Conservation (phyloP, 1,140 invertebrate species). For the Diachasmimorpha longicaudata region DNA sequence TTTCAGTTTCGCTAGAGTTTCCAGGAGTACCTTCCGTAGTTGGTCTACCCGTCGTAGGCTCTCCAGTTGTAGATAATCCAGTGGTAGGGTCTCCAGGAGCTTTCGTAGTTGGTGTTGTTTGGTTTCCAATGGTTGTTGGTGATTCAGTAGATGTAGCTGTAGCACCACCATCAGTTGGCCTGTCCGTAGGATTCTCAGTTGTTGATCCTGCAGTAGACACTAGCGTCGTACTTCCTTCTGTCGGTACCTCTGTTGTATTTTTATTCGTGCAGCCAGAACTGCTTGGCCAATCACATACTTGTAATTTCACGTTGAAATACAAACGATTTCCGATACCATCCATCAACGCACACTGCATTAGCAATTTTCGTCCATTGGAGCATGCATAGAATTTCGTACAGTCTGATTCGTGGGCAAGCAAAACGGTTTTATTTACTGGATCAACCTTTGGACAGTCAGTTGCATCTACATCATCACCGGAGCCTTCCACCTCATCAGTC, state of each 20-base stretch:
- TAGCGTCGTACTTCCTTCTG: conserved; percentile 60
- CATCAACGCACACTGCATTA: conserved; percentile 55
- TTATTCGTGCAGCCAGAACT: conserved; percentile 17
- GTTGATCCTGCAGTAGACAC: conserved; percentile 31
- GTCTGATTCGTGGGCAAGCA: conserved; percentile 62
- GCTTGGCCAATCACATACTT: conserved; percentile 49
- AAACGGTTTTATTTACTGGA: conserved; percentile 32
- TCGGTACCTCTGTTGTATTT: conserved; percentile 20
- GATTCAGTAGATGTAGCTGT: no score
- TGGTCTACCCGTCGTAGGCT: neutral
- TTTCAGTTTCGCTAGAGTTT: neutral
- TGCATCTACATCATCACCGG: neutral
- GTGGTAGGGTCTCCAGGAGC: conserved; percentile 43
- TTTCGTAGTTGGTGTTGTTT: neutral
- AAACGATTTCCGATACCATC: conserved; percentile 35
- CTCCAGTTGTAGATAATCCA: neutral
- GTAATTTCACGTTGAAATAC: conserved; percentile 62
- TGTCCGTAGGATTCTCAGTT: neutral
- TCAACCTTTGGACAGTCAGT: conserved; percentile 30
- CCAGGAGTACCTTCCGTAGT: neutral
- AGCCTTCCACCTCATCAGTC: neutral
- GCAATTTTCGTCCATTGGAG: conserved; percentile 56
- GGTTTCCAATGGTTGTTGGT: neutral
- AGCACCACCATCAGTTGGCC: neutral
- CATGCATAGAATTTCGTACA: conserved; percentile 66